These are phyloP conservation scores for Hydrolagus colliei DNA, from an alignment of 2,797 vertebrate species.

Conservation along the genomic window DNA sequence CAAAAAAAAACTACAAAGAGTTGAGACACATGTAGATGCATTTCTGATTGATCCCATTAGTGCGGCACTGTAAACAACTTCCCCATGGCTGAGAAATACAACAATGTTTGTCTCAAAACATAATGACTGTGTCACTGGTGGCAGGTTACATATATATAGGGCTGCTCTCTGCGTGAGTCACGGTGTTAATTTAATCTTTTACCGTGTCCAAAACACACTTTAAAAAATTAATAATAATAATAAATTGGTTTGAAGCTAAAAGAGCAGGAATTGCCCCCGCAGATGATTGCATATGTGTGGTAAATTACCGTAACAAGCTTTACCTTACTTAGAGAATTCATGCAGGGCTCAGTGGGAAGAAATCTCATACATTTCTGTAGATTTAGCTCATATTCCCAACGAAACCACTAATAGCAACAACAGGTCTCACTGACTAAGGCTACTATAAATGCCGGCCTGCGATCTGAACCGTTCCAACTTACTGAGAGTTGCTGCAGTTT, in stretches of 20 bases:
- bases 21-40: no score
- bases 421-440: neutral
- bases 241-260: neutral
- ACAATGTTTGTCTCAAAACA: neutral
- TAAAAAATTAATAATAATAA: neutral
- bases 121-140: neutral
- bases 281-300: neutral
- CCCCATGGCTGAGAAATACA: neutral
- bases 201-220: constrained; percentile 25
- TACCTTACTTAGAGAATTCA: no score
- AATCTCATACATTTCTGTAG: neutral
- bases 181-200: neutral
- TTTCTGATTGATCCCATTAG: no score
- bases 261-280: neutral
- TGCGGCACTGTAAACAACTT: no score
- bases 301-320: constrained; percentile 13
- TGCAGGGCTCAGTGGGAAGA: neutral
- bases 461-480: neutral
- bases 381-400: neutral
- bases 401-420: neutral
- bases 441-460: neutral
- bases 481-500: neutral
- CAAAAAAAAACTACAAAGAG: no score
- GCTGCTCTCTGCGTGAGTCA: neutral
- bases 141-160: neutral